These are phyloP conservation scores for Brienomyrus brachyistius DNA, from an alignment of 2,113 vertebrate genomes.

Conservation along the genomic window DNA sequence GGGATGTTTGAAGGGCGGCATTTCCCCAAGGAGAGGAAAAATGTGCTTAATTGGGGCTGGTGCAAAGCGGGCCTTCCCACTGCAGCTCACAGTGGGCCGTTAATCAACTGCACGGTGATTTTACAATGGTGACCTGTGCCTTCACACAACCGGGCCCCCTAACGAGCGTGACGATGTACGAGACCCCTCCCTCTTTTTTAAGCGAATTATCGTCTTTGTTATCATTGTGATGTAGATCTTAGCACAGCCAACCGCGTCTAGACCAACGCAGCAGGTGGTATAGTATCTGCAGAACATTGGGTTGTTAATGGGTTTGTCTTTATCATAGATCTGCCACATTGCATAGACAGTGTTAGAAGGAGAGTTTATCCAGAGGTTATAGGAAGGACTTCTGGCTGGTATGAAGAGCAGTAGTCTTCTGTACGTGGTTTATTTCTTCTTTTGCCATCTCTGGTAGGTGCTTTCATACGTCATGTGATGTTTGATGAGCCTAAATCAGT, in stretches of 20 bases:
- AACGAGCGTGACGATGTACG: background rate
- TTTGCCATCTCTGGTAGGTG: background rate
- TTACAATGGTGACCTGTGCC: background rate
- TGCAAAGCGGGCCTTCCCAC: slow-evolving; percentile 24
- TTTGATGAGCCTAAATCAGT: background rate
- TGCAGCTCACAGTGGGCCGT: background rate
- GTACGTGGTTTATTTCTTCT: background rate
- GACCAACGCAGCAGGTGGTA: background rate
- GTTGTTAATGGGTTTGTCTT: background rate
- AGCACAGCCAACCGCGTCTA: background rate
- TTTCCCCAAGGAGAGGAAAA: slow-evolving; percentile 34
- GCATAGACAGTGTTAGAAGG: background rate
- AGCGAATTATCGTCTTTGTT: background rate
- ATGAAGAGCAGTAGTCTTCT: background rate
- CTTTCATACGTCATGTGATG: background rate
- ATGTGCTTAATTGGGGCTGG: slow-evolving; percentile 44
- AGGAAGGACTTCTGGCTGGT: background rate
- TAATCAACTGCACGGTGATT: background rate
- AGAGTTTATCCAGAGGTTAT: background rate
- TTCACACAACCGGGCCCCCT: background rate
- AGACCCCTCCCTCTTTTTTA: background rate
- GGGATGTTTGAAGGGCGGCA: slow-evolving; percentile 22
- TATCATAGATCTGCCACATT: background rate
- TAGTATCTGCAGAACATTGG: background rate
- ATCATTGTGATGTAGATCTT: background rate